Evolutionary conservation across 1,140 invertebrate genomes (phyloP).

Genomic region (Brachionus manjavacas): DNA sequence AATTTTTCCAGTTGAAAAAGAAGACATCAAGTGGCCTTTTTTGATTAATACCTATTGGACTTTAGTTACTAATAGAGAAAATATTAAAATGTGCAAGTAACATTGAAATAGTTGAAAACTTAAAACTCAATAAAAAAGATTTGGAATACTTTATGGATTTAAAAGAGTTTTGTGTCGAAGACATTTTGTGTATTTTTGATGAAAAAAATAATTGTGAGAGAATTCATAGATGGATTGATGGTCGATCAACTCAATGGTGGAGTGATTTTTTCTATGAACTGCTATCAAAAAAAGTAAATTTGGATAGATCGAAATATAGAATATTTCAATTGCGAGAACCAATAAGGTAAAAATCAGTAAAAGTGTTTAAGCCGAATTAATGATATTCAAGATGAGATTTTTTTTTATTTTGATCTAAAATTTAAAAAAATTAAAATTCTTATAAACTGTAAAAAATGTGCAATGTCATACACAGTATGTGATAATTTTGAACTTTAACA

Average conservation of each 20-base stretch:
- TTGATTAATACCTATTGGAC: neutral
- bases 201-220: neutral
- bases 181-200: neutral
- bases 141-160: neutral
- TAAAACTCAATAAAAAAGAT: neutral
- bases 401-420: too few species aligned
- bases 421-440: too few species aligned
- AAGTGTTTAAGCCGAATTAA: neutral
- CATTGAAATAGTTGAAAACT: neutral
- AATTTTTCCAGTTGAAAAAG: neutral
- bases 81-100: neutral
- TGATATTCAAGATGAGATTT: neutral
- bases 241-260: neutral
- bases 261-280: neutral
- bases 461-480: too few species aligned
- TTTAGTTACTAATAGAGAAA: slow-evolving; percentile 5
- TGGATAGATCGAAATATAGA: neutral
- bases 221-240: neutral
- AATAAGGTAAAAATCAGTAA: neutral
- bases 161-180: neutral
- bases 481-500: too few species aligned
- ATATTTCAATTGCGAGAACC: neutral
- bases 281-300: neutral
- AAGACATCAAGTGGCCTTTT: neutral
- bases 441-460: too few species aligned